Evolutionary conservation across 2,888 invertebrate species (phyloP).

Genomic region (Oscheius sp.): DNA sequence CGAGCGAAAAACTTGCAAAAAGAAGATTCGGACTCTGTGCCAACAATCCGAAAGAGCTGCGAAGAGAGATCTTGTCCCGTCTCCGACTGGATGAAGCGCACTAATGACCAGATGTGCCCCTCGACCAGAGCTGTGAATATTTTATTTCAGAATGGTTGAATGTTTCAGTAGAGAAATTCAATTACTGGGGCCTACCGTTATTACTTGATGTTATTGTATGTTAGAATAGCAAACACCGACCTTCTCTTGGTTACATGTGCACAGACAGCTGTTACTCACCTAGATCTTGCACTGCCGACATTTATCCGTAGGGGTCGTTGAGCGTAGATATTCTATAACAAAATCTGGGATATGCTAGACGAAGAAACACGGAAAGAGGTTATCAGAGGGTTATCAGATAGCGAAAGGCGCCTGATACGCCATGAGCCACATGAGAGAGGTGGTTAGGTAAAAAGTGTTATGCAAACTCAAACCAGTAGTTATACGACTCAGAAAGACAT

Average conservation of each 20-base stretch:
- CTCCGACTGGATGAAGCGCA: neutral
- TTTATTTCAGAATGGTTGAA: neutral
- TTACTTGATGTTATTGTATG: neutral
- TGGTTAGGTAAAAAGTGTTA: too few species aligned
- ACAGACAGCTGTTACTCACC: neutral
- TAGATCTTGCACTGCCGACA: slow-evolving; percentile 28
- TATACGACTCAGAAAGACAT: neutral
- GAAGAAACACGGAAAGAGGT: neutral
- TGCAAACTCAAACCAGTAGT: neutral
- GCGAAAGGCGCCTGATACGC: slow-evolving; percentile 11
- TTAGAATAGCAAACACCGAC: neutral
- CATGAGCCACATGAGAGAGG: slow-evolving; percentile 3
- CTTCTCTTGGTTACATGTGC: neutral
- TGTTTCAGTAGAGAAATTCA: too few species aligned
- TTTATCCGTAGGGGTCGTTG: neutral
- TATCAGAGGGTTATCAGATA: slow-evolving; percentile 5
- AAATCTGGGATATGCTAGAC: neutral
- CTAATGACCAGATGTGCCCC: slow-evolving; percentile 1
- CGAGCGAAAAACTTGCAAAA: too few species aligned
- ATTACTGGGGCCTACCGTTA: too few species aligned
- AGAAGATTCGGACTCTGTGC: too few species aligned
- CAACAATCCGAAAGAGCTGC: too few species aligned
- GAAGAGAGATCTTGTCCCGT: too few species aligned
- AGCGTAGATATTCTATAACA: neutral
- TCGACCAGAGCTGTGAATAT: neutral